A percentile compares a stretch with the other conserved stretches of the same genome.
Evolutionary conservation across 35 echinoderm and acorn worm genomes (phyloP).

Genomic region (Acanthaster planci): DNA sequence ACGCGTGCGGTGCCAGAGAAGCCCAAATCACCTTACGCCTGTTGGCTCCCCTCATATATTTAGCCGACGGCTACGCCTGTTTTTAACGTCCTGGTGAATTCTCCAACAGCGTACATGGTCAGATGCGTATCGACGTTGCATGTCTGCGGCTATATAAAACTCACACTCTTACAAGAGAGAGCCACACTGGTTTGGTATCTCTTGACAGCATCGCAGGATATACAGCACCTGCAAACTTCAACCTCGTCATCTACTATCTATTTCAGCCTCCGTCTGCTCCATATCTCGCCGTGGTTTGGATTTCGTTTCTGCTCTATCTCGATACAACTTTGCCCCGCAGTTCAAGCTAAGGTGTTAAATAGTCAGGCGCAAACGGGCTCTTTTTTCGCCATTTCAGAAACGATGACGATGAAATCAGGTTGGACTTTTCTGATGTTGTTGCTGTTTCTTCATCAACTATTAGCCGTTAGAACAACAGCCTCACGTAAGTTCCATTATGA

Average conservation of each 20-base stretch:
- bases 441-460: not conserved
- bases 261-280: not conserved
- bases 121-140: too few relatives aligned
- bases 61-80: too few relatives aligned
- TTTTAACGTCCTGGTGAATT: too few relatives aligned
- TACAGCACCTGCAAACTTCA: conserved; percentile 11
- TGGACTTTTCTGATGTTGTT: not conserved
- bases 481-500: too few relatives aligned
- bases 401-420: not conserved
- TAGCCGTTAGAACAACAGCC: too few relatives aligned
- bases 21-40: too few relatives aligned
- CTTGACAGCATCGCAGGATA: too few relatives aligned
- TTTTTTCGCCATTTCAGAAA: not conserved
- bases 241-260: too few relatives aligned
- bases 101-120: too few relatives aligned
- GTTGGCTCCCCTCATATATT: too few relatives aligned
- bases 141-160: conserved; percentile 14
- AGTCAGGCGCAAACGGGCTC: not conserved
- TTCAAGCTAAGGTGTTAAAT: not conserved
- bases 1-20: not conserved
- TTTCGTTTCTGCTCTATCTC: not conserved
- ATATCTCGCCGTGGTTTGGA: not conserved
- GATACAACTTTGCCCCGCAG: not conserved
- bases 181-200: not conserved
- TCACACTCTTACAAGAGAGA: not conserved